Percentiles rank a stretch among this genome's conserved stretches.
Conservation (phyloP, 2,888 invertebrate genomes). For the Caradrina kadenii region DNA sequence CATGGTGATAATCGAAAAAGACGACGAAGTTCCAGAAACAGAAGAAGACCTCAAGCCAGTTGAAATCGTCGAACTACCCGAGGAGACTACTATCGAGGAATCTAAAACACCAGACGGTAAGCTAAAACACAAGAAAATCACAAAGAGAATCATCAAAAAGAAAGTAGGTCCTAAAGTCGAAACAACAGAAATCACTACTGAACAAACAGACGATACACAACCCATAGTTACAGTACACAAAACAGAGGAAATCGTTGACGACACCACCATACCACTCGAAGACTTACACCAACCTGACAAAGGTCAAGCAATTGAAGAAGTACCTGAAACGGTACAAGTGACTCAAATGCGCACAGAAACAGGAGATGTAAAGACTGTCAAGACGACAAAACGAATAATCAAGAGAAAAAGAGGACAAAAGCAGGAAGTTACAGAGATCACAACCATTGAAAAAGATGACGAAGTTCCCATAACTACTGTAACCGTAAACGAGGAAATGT, state of each 20-base stretch:
- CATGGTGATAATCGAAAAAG: background rate
- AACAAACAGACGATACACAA: slow-evolving; percentile 39
- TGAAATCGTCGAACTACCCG: too few relatives aligned
- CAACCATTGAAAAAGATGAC: slow-evolving; percentile 66
- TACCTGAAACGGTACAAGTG: slow-evolving; percentile 23
- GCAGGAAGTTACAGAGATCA: slow-evolving; percentile 68
- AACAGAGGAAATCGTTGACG: slow-evolving; percentile 59
- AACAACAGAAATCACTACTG: slow-evolving; percentile 62
- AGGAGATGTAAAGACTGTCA: background rate
- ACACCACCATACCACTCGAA: slow-evolving; percentile 54
- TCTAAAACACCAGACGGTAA: slow-evolving; percentile 45
- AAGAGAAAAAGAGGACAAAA: slow-evolving; percentile 62
- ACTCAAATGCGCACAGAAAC: slow-evolving; percentile 32
- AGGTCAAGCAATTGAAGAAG: slow-evolving; percentile 9
- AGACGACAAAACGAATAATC: slow-evolving; percentile 17
- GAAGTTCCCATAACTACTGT: slow-evolving; percentile 66
- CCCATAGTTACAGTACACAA: slow-evolving; percentile 33
- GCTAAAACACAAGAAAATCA: slow-evolving; percentile 64
- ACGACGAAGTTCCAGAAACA: slow-evolving; percentile 5
- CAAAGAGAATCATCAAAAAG: slow-evolving; percentile 67
- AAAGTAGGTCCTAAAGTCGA: slow-evolving; percentile 67
- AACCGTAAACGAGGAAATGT: slow-evolving; percentile 44
- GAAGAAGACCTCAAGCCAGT: slow-evolving; percentile 59
- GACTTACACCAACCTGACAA: slow-evolving; percentile 27
- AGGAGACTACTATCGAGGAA: slow-evolving; percentile 6